Evolutionary conservation across 2,888 invertebrate species (phyloP), one percentile per base, ranked within the genome.

Genomic region (Alentia gelatinosa): DNA sequence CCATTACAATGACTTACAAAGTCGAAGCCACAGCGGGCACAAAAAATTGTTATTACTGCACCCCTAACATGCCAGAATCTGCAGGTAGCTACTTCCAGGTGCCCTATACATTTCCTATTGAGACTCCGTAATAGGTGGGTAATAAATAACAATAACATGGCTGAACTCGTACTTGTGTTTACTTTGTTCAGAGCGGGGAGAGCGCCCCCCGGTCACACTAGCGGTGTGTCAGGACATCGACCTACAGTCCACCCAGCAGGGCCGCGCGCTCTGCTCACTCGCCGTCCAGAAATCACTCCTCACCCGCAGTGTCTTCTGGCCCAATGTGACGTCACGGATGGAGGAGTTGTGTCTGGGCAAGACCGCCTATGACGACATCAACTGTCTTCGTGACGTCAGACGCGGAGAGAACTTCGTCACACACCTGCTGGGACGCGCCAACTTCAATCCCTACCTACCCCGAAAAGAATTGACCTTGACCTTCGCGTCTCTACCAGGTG

Each of bases 301-400:
- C 35, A 79, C 79, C 79, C 35, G 39, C 39, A 26, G 37, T 35
- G 15, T 19, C 12, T n/a, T 79, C 4, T 39, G 79, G 79, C 79
- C 79, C 1, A 39, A 79, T 79, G 39, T 79, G 79, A 79, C 79
- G 39, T 79, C 79, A 79, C 79, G 26, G 39, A 9, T 39, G 39
- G 39, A 12, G 15, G 79, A 4, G 23, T 37, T 4, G 39, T 86
- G 86, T 50, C 47, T 1, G 7, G 86, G 42, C 0, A 42, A 47
- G 33, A 86, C 86, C 12, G n/a, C 86, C 33, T 86, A 86, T 50
- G 86, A 86, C 30, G 86, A 86, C 86, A 86, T 86, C n/a, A 86
- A 86, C 86, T 86, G 86, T 86, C 50, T 86, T 23, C 86, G 86
- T 50, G 35, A 50, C 33, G 86, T 86, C 47, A 86, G 47, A 42